Base-by-base conservation (phyloP, 2,113 vertebrate genomes). In the Phrynocephalus versicolor region DNA sequence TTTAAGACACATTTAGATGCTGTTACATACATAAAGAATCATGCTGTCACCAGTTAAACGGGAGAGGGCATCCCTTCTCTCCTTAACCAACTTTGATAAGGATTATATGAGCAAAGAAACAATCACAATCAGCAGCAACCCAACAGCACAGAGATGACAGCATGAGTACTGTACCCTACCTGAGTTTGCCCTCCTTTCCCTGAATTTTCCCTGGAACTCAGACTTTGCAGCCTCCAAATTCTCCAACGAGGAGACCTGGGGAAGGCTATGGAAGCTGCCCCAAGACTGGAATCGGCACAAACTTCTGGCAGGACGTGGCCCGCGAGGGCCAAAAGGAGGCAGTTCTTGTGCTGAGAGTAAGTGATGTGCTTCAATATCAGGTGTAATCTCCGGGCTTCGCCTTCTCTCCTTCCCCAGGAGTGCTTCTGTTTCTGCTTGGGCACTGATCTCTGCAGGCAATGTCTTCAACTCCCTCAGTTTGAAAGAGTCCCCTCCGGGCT, bases 241-340 rank as follows among this genome's bases (percentile, higher is more conserved):
- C 95, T 97, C 97, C 91, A 98, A 95, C 9, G 97, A 98, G 1
- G 97, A 98, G 87, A 97, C 97, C 1, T 97, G 95, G 62, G 97
- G 94, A 86, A 98, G 96, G 95, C 97, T 97, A 92, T 91, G 94
- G 94, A 95, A 95, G 91, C 92, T 95, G 90, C 93, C 93, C 93
- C 89, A 87, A 0, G 89, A 89, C 80, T 84, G 92, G 87, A 91
- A 92, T 75, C 90, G 96, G 78, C 95, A 93, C 86, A 97, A 84
- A 9, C 92, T 79, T 82, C 95, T 96, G 0, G 93, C 90, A n/a
- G 95, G 84, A 75, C 94, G 95, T 3, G 95, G 86, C 73, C 85
- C 90, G 51, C 88, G 57, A 1, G 96, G 96, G 84, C 97, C 96
- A 82, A 96, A 89, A 33, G 89, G 73, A 73, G 91, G 95, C 93